Base-by-base conservation (phyloP, 1,140 invertebrate genomes). In the Brachionus calyciflorus region DNA sequence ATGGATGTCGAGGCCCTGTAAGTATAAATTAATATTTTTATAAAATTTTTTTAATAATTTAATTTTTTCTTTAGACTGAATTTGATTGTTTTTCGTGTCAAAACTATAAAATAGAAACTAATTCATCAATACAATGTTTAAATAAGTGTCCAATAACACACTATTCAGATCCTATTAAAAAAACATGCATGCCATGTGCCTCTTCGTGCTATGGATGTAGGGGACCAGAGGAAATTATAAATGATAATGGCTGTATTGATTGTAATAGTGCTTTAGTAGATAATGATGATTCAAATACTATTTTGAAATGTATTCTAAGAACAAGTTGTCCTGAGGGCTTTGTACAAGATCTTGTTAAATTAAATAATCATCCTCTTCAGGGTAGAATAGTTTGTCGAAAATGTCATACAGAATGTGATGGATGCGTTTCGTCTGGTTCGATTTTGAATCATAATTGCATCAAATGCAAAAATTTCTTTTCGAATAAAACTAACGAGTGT, bases 231-330 rank as follows among this genome's bases (percentile, higher is more conserved):
- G 37, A 55, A 51, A 73, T 14, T 7, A 37, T 73, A 17, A 33
- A 28, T n/a, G 69, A 49, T 28, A 51, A 73, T 40, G 69, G 69
- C 19, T 73, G 69, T 4, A 49, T 17, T 10, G 3, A 73, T 51
- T 73, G 69, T 17, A 33, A 73, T 28, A 73, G 46, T 26, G 69
- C 69, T 51, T 17, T 73, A 21, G 69, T 73, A 10, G 46, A 51
- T 37, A 41, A 49, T 17, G 51, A 73, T 46, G 21, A 3, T 21
- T 41, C 37, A 12, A 51, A 51, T 51, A 21, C 46, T 10, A 41
- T 73, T 19, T 10, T 73, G 0, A 51, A 73, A 37, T 73, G 69
- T 21, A 55, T 55, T 41, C n/a, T 37, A 37, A 55, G 33, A 7
- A 30, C 12, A 21, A 73, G n/a, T 28, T 73, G 69, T 41, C 46